Conservation (phyloP, 2,797 vertebrate genomes). For the Cossypha dichroa region DNA sequence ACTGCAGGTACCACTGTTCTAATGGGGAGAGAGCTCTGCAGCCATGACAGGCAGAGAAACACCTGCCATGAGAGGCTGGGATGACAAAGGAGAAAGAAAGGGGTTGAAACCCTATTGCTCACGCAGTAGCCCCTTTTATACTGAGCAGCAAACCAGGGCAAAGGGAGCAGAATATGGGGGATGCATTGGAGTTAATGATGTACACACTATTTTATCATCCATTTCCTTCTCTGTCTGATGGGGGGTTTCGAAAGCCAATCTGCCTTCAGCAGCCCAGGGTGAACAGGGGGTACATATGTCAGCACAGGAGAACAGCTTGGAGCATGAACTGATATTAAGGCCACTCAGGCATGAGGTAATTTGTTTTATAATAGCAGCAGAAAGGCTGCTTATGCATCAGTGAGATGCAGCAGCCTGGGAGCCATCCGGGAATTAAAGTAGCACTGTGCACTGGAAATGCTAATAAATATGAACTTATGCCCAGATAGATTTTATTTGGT, state of each 20-base stretch:
- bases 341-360: conserved; percentile 35
- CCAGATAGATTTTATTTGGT: not conserved
- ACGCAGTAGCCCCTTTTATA: not conserved
- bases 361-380: conserved; percentile 44
- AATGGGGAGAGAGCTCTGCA: not conserved
- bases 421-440: not conserved
- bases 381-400: not conserved
- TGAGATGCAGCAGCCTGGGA: conserved; percentile 22
- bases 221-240: not conserved
- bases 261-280: not conserved
- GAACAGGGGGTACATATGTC: not conserved
- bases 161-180: not conserved
- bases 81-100: not conserved
- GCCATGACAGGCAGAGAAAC: not conserved
- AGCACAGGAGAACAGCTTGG: conserved; percentile 48
- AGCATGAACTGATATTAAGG: conserved; percentile 33
- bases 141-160: not conserved
- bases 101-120: not conserved
- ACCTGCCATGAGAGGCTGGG: not conserved
- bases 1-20: not conserved
- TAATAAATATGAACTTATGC: not conserved
- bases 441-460: not conserved
- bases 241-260: not conserved
- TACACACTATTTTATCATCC: not conserved
- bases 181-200: not conserved